Conservation (phyloP, 2,113 vertebrate genomes). For the Erythrocebus patas region DNA sequence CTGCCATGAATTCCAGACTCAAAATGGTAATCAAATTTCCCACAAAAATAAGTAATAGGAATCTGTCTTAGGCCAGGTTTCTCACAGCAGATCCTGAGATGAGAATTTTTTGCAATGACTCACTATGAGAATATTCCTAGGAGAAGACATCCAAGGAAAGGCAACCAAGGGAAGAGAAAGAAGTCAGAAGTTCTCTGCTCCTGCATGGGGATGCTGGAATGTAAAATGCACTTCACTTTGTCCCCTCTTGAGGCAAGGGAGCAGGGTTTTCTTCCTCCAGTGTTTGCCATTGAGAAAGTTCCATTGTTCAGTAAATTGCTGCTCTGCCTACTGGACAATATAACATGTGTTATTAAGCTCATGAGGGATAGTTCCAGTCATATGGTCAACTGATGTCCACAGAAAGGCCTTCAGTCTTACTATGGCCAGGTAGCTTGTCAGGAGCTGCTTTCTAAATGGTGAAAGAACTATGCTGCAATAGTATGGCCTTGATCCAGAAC, state of each 20-base stretch:
- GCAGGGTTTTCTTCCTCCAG: neutral
- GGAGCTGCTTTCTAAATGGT: neutral
- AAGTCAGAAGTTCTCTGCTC: neutral
- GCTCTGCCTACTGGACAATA: neutral
- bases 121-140: neutral
- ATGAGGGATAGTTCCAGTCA: neutral
- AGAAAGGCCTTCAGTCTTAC: neutral
- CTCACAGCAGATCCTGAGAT: neutral
- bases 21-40: neutral
- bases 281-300: neutral
- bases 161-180: neutral
- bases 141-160: neutral
- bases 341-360: neutral
- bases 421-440: neutral
- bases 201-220: neutral
- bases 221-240: neutral
- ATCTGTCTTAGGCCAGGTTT: neutral
- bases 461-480: neutral
- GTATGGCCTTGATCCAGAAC: neutral
- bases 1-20: neutral
- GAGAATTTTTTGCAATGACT: neutral
- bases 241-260: neutral
- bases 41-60: neutral
- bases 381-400: too few relatives aligned
- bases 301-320: neutral